Conservation (phyloP, 2,888 invertebrate species). For the Selenia dentaria region DNA sequence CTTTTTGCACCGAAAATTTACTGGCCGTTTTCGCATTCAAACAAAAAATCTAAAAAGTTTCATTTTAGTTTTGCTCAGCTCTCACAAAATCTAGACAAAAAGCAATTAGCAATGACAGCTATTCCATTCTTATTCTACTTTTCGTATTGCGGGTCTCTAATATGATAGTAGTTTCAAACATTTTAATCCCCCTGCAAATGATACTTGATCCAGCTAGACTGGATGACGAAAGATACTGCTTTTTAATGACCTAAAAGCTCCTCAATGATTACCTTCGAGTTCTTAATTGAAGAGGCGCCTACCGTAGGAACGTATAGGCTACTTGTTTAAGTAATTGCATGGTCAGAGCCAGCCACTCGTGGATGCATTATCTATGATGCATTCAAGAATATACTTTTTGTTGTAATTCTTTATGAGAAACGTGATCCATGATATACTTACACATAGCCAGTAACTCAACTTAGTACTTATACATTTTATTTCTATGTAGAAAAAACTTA, state of each 20-base stretch:
- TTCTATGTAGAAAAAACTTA: too few relatives aligned
- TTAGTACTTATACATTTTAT: too few relatives aligned
- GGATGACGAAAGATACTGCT: constrained; percentile 36
- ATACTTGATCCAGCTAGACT: constrained; percentile 21
- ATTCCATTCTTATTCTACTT: background rate
- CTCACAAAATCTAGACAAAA: too few relatives aligned
- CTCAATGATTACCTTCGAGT: constrained; percentile 40
- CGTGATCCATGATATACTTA: background rate
- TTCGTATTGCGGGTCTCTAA: too few relatives aligned
- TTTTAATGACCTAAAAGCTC: constrained; percentile 42
- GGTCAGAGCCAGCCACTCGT: constrained; percentile 20
- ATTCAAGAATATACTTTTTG: constrained; percentile 4
- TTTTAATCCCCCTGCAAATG: constrained; percentile 2
- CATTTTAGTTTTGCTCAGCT: too few relatives aligned
- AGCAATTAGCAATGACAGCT: too few relatives aligned
- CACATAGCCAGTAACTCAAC: too few relatives aligned
- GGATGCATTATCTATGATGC: constrained; percentile 29
- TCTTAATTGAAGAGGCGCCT: constrained; percentile 45
- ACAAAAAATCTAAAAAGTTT: too few relatives aligned
- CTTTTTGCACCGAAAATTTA: too few relatives aligned
- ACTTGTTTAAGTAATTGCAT: constrained; percentile 38
- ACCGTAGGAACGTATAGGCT: constrained; percentile 25
- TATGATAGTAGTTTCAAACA: too few relatives aligned
- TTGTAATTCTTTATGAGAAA: background rate
- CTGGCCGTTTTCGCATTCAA: too few relatives aligned